These are phyloP conservation scores for Erannis defoliaria DNA, from an alignment of 2,888 invertebrate species.

Conservation along the genomic window DNA sequence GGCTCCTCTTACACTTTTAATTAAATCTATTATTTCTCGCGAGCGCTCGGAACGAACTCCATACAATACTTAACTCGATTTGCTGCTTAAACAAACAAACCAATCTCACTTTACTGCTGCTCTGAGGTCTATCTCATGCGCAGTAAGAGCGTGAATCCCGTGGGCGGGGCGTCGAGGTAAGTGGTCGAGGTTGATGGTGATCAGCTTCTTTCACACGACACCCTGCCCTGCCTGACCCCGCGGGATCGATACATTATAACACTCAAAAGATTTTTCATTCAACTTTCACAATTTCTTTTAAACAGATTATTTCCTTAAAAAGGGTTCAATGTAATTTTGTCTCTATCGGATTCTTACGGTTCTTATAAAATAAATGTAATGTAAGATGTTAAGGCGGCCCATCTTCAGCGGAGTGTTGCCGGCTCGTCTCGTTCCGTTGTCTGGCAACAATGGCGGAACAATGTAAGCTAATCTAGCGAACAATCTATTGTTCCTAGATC, in stretches of 20 bases:
- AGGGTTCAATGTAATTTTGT: not conserved
- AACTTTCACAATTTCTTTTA: slow-evolving; percentile 43
- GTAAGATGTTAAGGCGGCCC: not conserved
- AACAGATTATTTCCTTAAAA: slow-evolving; percentile 18
- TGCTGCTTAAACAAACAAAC: slow-evolving; percentile 52
- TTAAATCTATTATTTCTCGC: slow-evolving; percentile 56
- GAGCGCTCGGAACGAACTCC: slow-evolving; percentile 42
- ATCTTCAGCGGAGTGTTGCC: not conserved
- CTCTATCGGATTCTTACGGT: not conserved
- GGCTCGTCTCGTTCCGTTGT: slow-evolving; percentile 11
- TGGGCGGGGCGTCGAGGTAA: not conserved
- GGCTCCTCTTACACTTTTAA: slow-evolving; percentile 50
- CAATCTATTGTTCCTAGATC: slow-evolving; percentile 40
- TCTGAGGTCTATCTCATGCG: slow-evolving; percentile 10
- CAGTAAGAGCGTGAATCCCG: slow-evolving; percentile 9
- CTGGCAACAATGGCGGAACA: slow-evolving; percentile 46
- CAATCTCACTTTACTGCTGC: not conserved
- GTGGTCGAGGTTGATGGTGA: slow-evolving; percentile 32
- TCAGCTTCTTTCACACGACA: slow-evolving; percentile 54
- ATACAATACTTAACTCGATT: slow-evolving; percentile 50
- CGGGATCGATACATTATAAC: slow-evolving; percentile 49
- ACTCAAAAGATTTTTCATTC: slow-evolving; percentile 47
- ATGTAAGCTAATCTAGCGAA: slow-evolving; percentile 34
- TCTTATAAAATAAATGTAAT: not conserved
- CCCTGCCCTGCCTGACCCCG: slow-evolving; percentile 46